Conservation (phyloP, 2,113 vertebrate species). For the Dinomys branickii region DNA sequence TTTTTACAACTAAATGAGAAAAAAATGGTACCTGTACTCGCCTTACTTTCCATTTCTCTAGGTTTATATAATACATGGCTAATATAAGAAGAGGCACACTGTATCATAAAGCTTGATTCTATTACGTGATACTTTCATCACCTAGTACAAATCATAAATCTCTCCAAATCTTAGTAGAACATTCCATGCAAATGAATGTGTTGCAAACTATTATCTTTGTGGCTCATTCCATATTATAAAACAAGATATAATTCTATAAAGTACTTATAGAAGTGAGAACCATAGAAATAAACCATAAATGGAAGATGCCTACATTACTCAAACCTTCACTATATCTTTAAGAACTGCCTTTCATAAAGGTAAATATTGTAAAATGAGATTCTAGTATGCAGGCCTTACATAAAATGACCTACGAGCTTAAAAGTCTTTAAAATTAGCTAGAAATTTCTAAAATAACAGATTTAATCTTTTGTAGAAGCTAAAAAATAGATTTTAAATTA, state of each 20-base stretch:
- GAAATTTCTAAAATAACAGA: slow-evolving; percentile 43
- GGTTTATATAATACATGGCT: not conserved
- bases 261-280: not conserved
- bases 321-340: not conserved
- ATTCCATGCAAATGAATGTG: not conserved
- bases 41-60: not conserved
- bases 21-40: not conserved
- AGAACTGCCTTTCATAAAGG: not conserved
- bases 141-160: not conserved
- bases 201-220: not conserved
- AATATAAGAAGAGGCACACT: not conserved
- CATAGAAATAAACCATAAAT: slow-evolving; percentile 37
- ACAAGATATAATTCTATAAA: not conserved
- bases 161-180: not conserved
- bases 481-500: slow-evolving; percentile 47
- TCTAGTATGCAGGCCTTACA: not conserved
- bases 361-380: not conserved
- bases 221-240: slow-evolving; percentile 15
- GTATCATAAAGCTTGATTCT: not conserved
- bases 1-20: slow-evolving; percentile 15
- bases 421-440: slow-evolving; percentile 16
- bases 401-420: not conserved
- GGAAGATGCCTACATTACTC: not conserved
- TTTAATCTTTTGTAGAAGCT: slow-evolving; percentile 2
- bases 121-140: not conserved